phyloP scores from a whole-genome alignment of 2,113 vertebrate species.

The Semnopithecus entellus region DNA sequence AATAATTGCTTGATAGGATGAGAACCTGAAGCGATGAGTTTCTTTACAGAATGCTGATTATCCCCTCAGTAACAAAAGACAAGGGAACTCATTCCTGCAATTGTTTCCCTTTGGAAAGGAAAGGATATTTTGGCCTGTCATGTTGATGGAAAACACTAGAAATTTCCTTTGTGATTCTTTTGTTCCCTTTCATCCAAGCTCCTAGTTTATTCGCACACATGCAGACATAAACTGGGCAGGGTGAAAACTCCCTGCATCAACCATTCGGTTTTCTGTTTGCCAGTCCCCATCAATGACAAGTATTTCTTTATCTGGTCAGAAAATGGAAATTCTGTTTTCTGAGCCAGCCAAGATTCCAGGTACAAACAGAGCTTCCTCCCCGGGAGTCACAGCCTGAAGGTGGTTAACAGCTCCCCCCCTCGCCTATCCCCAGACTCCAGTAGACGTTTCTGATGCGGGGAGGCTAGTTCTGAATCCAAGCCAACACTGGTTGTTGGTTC shows the following conservation, averaged over 20 bases:
- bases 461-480: conserved; percentile 17
- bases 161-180: conserved; percentile 42
- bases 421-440: not conserved
- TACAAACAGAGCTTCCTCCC: conserved; percentile 55
- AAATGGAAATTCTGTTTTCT: conserved; percentile 54
- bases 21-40: conserved; percentile 46
- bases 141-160: not conserved
- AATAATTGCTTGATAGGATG: conserved; percentile 67
- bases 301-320: conserved; percentile 56
- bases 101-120: conserved; percentile 50
- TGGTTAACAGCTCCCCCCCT: not conserved
- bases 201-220: not conserved
- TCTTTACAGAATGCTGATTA: conserved; percentile 27
- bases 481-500: conserved; percentile 41
- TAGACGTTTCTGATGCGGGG: too few relatives aligned
- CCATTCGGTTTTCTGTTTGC: not conserved
- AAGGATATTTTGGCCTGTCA: not conserved
- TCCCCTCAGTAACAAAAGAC: not conserved
- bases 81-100: not conserved
- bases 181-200: conserved; percentile 62
- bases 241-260: not conserved
- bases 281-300: conserved; percentile 48
- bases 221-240: not conserved
- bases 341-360: conserved; percentile 56
- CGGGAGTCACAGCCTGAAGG: not conserved